Base-by-base conservation (phyloP, 92 coral and sea anemone genomes). In the Zoanthus sociatus region DNA sequence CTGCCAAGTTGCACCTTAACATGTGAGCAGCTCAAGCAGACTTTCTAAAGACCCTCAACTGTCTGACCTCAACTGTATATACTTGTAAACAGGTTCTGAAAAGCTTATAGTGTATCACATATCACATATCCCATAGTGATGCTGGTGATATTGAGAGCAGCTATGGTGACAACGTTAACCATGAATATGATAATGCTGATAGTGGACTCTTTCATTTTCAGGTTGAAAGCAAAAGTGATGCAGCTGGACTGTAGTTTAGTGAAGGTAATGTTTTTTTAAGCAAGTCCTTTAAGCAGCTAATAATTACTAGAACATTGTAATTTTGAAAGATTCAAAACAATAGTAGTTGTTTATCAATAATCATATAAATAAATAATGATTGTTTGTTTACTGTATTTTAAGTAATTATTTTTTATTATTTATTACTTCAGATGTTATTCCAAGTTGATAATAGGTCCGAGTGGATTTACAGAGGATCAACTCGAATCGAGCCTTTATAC, bases 381-480 rank as follows among this genome's bases (percentile, higher is more conserved):
- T 7, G 12, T 7, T 7, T 50, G 55, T 7, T 1, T 7, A 48
- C 53, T 48, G 9, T 48, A 50, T 67, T 20, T 30, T 67, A 0
- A 67, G 7, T 67, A 13, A 20, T 21, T 17, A 9, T 30, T 3
- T 6, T 71, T 14, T 3, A 4, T 3, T 1, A 3, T 6, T 32
- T 33, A 54, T 87, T 48, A 3, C 73, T 74, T 53, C 76, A 96
- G 98, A 96, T 96, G 98, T 71, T 96, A 84, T 96, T 97, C 74
- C 98, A 95, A 91, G 87, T 97, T 76, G 99, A 97, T 78, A 97
- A 97, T 84, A 92, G 99, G 13, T 91, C 99, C 16, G 99, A 97
- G 79, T 97, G 99, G 99, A 94, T 97, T 68, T 97, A 97, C 92
- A 87, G 99, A 67, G 99, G 99, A 3, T 95, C 99, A 48, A 97